Conservation (phyloP, 2,113 vertebrate genomes). For the Erythrocebus patas region DNA sequence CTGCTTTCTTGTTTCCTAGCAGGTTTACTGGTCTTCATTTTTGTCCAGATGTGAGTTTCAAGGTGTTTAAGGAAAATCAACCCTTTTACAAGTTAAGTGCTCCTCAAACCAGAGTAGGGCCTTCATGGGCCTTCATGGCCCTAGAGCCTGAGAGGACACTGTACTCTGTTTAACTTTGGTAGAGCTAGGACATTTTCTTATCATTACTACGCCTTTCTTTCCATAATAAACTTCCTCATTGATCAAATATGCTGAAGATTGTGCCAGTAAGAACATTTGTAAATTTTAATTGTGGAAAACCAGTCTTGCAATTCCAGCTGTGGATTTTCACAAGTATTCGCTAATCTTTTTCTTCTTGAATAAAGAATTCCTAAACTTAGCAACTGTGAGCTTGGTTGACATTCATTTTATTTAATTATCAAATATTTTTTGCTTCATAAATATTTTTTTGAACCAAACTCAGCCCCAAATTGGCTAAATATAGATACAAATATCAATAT, state of each 20-base stretch:
- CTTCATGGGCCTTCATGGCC: neutral
- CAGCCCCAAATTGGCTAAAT: neutral
- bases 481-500: neutral
- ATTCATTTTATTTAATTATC: neutral
- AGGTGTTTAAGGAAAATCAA: neutral
- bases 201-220: neutral
- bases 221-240: neutral
- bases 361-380: neutral
- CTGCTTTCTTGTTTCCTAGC: neutral
- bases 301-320: neutral
- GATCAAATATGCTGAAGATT: neutral
- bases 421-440: neutral
- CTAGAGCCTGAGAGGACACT: neutral
- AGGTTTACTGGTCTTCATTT: neutral
- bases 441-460: neutral
- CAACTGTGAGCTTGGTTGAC: neutral
- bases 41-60: neutral
- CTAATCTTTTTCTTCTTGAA: neutral
- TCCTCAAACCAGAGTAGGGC: neutral
- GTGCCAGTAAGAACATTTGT: neutral
- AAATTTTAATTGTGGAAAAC: neutral
- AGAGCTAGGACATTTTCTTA: neutral
- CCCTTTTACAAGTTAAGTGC: neutral
- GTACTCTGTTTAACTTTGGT: neutral
- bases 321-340: neutral